Evolutionary conservation across 1,140 invertebrate genomes (phyloP).

Genomic region (Sminthurinus signatus): DNA sequence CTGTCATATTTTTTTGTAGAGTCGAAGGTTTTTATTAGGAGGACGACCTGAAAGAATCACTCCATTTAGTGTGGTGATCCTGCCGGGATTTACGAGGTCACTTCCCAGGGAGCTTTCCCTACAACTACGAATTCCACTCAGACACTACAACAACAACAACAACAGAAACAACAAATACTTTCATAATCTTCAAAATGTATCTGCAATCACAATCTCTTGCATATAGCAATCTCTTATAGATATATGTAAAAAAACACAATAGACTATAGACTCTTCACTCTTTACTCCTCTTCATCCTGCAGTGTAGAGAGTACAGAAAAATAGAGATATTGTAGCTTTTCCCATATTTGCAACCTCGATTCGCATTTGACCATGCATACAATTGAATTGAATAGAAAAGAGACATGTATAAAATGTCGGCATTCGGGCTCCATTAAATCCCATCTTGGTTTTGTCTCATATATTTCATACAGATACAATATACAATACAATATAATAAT

Average conservation of each 20-base stretch:
- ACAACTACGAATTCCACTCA: conserved; percentile 25
- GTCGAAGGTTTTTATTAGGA: conserved; percentile 15
- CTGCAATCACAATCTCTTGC: neutral
- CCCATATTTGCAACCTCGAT: no score
- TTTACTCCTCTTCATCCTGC: neutral
- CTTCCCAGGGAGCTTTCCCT: conserved; percentile 16
- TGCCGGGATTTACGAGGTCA: conserved; percentile 27
- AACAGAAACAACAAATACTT: neutral
- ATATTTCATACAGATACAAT: no score
- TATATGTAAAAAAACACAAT: neutral
- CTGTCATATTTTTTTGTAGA: conserved; percentile 9
- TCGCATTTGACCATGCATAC: no score
- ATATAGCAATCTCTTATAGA: neutral
- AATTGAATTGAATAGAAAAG: no score
- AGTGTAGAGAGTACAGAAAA: neutral
- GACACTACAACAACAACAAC: neutral
- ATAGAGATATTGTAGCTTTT: no score
- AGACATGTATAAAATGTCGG: no score
- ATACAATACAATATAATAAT: no score
- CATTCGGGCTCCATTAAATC: no score
- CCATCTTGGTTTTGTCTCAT: no score
- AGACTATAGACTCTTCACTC: neutral
- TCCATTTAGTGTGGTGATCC: conserved; percentile 21
- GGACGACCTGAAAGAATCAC: conserved; percentile 6
- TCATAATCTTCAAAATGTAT: neutral